Conservation (phyloP, 2,113 vertebrate genomes). For the Okapia johnstoni region DNA sequence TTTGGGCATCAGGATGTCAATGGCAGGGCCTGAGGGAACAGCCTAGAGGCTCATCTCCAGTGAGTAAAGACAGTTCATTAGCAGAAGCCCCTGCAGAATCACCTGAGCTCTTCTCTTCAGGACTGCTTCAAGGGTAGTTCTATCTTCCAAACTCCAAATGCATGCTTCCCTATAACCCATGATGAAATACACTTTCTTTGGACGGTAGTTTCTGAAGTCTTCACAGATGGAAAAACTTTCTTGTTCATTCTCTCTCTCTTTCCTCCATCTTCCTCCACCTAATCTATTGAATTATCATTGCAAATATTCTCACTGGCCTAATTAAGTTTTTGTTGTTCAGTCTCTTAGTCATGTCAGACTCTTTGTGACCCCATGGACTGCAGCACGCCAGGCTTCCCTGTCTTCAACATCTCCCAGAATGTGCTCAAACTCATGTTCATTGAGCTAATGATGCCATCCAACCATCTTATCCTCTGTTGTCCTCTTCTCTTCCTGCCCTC, state of each 20-base stretch:
- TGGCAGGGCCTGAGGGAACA: background rate
- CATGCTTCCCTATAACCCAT: background rate
- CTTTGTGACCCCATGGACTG: background rate
- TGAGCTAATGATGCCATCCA: background rate
- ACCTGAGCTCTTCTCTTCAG: background rate
- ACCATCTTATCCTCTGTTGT: background rate
- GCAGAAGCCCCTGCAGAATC: background rate
- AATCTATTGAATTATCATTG: background rate
- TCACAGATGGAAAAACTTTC: background rate
- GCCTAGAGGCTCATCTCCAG: background rate
- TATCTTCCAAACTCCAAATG: background rate
- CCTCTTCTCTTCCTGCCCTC: background rate
- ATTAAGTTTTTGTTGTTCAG: background rate
- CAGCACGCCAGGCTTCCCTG: background rate
- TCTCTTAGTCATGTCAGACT: background rate
- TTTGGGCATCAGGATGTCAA: background rate
- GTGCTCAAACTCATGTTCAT: background rate
- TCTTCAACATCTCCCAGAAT: background rate
- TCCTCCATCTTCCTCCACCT: no score
- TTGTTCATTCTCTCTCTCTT: background rate
- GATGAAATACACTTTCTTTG: background rate
- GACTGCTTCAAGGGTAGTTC: background rate
- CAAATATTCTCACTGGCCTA: background rate
- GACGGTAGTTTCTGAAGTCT: background rate
- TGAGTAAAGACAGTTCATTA: background rate